These are phyloP conservation scores for Strigamia transsilvanica DNA, from an alignment of 2,888 invertebrate species.

Conservation along the genomic window DNA sequence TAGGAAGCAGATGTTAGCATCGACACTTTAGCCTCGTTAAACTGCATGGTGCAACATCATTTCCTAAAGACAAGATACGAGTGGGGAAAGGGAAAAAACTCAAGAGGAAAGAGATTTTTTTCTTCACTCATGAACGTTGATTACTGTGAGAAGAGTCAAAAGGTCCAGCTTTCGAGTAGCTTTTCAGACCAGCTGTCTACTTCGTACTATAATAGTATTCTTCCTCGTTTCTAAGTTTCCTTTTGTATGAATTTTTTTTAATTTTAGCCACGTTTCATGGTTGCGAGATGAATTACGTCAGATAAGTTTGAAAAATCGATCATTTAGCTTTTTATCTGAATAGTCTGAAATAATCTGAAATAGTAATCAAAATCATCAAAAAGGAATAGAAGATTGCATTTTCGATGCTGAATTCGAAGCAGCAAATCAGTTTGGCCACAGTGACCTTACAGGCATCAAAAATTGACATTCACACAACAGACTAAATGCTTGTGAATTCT, in stretches of 20 bases:
- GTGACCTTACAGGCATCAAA: no score
- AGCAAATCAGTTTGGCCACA: no score
- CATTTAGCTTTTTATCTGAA: no score
- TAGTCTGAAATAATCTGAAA: no score
- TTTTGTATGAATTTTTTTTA: not conserved
- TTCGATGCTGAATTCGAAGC: no score
- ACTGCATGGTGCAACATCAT: slow-evolving; percentile 49
- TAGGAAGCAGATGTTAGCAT: slow-evolving; percentile 36
- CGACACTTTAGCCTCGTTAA: slow-evolving; percentile 43
- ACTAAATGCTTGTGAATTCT: no score
- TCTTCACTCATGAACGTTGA: not conserved
- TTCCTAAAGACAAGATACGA: slow-evolving; percentile 46
- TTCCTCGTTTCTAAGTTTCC: not conserved
- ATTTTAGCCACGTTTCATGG: not conserved
- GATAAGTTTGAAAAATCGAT: no score
- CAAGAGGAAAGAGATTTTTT: not conserved
- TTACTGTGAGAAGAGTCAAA: slow-evolving; percentile 46
- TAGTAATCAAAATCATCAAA: no score
- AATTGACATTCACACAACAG: no score
- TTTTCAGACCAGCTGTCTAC: slow-evolving; percentile 38
- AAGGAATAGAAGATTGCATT: no score
- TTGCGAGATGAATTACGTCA: no score
- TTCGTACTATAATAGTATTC: not conserved
- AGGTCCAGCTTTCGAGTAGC: slow-evolving; percentile 17
- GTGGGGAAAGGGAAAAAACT: not conserved